A percentile compares a stretch with the other conserved stretches of the same genome.
These are phyloP conservation scores for Petroica traversi DNA, from an alignment of 2,113 vertebrate species.

Conservation along the genomic window DNA sequence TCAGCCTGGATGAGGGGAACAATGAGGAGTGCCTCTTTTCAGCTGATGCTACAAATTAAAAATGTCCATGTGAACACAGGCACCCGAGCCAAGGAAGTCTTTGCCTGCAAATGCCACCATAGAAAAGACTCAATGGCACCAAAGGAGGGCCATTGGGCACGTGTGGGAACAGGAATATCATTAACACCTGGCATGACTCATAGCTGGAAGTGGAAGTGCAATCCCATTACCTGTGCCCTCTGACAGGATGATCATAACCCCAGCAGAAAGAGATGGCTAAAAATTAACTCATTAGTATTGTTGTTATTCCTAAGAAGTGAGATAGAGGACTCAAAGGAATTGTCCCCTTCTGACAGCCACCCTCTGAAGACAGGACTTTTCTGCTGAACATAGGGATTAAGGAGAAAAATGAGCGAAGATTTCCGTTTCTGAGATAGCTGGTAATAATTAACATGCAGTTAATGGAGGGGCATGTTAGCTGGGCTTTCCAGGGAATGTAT, in stretches of 20 bases:
- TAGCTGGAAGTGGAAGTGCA: neutral
- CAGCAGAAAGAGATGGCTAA: neutral
- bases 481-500: constrained; percentile 25
- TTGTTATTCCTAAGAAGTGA: neutral
- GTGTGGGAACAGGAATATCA: neutral
- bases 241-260: neutral
- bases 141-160: neutral
- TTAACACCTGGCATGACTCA: neutral
- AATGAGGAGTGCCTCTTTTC: neutral
- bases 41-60: neutral
- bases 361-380: neutral
- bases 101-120: neutral
- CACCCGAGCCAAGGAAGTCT: neutral
- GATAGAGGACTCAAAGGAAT: neutral
- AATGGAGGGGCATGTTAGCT: constrained; percentile 35
- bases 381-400: constrained; percentile 23
- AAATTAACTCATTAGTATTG: constrained; percentile 2
- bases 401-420: constrained; percentile 42
- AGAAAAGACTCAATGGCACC: neutral
- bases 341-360: neutral
- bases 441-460: constrained; percentile 44
- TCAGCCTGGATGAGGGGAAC: neutral
- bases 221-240: neutral
- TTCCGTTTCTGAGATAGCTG: constrained; percentile 52
- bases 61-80: neutral